Evolutionary conservation across 1,140 invertebrate genomes (phyloP).

Genomic region (Formica selysi): DNA sequence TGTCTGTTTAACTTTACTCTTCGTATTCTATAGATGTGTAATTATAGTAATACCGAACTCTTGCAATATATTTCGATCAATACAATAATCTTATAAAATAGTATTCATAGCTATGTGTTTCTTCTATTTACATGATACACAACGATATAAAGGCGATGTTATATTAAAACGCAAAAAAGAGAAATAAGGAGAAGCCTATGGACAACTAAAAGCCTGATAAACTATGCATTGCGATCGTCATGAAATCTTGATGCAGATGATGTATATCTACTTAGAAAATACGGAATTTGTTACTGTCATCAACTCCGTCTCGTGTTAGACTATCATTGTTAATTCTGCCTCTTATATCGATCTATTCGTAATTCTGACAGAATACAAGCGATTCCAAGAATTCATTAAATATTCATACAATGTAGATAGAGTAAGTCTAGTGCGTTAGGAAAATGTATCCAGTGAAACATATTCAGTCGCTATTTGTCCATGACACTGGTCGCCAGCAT

Average conservation of each 20-base stretch:
- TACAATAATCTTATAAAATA: constrained; percentile 11
- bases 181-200: not conserved
- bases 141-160: not conserved
- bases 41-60: no score
- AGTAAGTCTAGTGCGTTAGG: not conserved
- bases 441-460: not conserved
- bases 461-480: not conserved
- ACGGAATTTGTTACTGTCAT: not conserved
- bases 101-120: not conserved
- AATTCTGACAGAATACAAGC: not conserved
- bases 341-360: not conserved
- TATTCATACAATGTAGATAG: not conserved
- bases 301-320: not conserved
- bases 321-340: not conserved
- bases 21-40: no score
- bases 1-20: no score
- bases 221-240: not conserved
- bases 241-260: constrained; percentile 19
- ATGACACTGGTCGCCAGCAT: constrained; percentile 37
- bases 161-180: not conserved
- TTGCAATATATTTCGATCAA: no score
- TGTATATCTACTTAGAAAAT: constrained; percentile 21
- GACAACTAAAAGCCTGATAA: not conserved
- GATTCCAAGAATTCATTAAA: constrained; percentile 14
- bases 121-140: not conserved